phyloP scores from a whole-genome alignment of 2,113 vertebrate genomes.

The Rhinichthys klamathensis region DNA sequence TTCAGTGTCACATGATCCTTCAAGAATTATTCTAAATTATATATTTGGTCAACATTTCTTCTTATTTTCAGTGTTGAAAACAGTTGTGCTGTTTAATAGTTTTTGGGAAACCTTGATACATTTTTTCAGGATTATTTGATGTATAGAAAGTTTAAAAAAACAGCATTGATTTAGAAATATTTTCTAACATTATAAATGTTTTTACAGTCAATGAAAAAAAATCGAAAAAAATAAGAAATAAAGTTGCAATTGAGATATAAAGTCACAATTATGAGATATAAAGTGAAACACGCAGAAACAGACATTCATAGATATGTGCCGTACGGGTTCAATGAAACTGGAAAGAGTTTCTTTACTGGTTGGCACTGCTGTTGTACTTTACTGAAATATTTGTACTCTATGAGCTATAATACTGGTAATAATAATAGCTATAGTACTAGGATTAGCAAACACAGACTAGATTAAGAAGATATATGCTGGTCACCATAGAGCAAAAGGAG shows the following conservation, averaged over 20 bases:
- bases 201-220: not conserved
- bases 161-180: not conserved
- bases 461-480: not conserved
- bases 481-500: constrained; percentile 9
- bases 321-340: not conserved
- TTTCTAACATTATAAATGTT: not conserved
- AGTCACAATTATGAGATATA: not conserved
- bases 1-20: not conserved
- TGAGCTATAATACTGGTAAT: constrained; percentile 1
- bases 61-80: not conserved
- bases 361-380: not conserved
- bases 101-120: not conserved
- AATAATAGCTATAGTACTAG: not conserved
- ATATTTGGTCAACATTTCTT: not conserved
- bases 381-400: constrained; percentile 14
- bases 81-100: no score
- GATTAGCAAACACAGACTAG: not conserved
- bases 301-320: not conserved
- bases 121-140: not conserved
- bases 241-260: not conserved
- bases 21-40: not conserved
- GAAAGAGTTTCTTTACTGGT: not conserved
- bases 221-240: not conserved
- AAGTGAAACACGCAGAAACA: not conserved
- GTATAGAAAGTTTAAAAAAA: no score